These are phyloP conservation scores for Agapornis canus DNA, from an alignment of 2,797 vertebrate genomes.

Conservation along the genomic window DNA sequence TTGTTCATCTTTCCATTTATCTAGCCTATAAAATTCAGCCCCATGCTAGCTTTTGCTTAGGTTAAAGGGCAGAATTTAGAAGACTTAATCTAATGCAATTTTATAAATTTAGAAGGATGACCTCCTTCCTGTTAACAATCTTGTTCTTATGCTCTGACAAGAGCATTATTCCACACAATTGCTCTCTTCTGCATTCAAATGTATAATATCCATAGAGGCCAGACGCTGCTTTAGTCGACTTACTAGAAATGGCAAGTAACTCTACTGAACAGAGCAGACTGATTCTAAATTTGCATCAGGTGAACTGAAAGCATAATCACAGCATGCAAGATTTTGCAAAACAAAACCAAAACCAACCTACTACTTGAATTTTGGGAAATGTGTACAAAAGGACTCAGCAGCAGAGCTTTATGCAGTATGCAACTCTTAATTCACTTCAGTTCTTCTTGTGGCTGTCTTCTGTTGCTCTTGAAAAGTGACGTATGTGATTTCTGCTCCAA, in stretches of 20 bases:
- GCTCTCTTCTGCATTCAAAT: not conserved
- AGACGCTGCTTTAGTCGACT: not conserved
- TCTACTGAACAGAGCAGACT: not conserved
- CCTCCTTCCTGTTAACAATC: not conserved
- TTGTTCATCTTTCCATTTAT: not conserved
- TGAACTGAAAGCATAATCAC: not conserved
- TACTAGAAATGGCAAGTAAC: not conserved
- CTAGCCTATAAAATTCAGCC: not conserved
- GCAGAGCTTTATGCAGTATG: not conserved
- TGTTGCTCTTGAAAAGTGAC: not conserved
- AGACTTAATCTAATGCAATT: not conserved
- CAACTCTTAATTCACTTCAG: not conserved
- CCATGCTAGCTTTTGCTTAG: not conserved
- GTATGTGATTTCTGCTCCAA: conserved; percentile 19
- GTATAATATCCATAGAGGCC: not conserved
- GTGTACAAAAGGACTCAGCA: not conserved
- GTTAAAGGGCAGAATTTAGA: not conserved
- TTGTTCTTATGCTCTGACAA: not conserved
- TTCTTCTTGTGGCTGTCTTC: not conserved
- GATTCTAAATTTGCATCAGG: not conserved
- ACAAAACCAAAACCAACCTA: not conserved
- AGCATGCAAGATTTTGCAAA: not conserved
- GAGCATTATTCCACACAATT: not conserved
- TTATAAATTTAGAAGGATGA: not conserved
- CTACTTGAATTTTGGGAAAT: not conserved